Conservation (phyloP, 2,113 vertebrate genomes). For the Podocnemis expansa region DNA sequence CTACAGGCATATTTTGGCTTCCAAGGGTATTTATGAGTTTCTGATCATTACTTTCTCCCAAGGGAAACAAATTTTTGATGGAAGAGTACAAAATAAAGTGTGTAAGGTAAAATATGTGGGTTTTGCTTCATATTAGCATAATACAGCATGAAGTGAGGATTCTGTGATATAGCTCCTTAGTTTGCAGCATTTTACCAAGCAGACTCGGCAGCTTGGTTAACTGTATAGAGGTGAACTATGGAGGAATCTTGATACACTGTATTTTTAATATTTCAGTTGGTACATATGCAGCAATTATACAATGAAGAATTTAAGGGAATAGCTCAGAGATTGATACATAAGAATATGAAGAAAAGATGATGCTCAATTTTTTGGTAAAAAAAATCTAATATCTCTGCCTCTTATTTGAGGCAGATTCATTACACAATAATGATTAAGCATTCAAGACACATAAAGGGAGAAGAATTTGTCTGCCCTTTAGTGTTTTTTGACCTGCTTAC, state of each 20-base stretch:
- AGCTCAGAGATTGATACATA: not conserved
- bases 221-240: not conserved
- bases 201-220: not conserved
- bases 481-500: not conserved
- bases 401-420: not conserved
- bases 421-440: not conserved
- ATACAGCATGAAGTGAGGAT: not conserved
- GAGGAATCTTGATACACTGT: not conserved
- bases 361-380: not conserved
- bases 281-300: not conserved
- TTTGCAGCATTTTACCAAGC: not conserved
- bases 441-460: fast-evolving
- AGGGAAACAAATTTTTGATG: not conserved
- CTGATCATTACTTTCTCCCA: not conserved
- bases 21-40: not conserved
- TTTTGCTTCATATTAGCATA: not conserved
- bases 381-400: not conserved
- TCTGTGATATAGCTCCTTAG: not conserved
- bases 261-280: not conserved
- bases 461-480: not conserved
- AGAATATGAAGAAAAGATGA: not conserved
- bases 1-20: not conserved
- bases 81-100: not conserved
- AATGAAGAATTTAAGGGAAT: not conserved
- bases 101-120: not conserved